Base-by-base conservation (phyloP, 2,797 vertebrate species). In the Anabacerthia variegaticeps region DNA sequence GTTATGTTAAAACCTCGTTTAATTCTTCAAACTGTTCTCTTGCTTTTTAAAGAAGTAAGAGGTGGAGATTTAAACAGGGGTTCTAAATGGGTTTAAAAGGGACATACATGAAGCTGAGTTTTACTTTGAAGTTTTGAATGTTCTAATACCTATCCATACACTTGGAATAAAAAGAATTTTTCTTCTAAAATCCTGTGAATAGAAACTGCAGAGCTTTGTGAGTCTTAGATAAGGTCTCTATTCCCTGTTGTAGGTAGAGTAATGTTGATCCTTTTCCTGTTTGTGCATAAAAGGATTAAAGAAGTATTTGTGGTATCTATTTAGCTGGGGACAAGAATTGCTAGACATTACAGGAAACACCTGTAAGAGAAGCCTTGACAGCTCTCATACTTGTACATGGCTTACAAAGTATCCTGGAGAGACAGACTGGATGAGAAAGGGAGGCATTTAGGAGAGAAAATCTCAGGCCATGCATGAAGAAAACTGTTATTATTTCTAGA, bases 311-410 rank as follows among this genome's bases (percentile, higher is more conserved):
- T 28, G 30, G 4, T 56, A 37, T 44, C 34, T 56, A 2, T 77
- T 92, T 80, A 67, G 12, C 36, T 58, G 37, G 14, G 4, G 43
- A 52, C 32, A 84, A 43, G n/a, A 39, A 54, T 79, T 39, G 37
- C 20, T 24, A 46, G 34, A 49, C 6, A 14, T 41, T 63, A 83
- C 6, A 74, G 46, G 11, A 80, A 23, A 43, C 19, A 34, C 7
- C 22, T 51, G 13, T 52, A 68, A 54, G 13, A 74, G 14, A 78
- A 41, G 32, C 21, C 13, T 80, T 83, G 46, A 71, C 37, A 86
- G 3, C 7, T 72, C 19, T 71, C 14, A 9, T 34, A 34, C 9
- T 23, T 16, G 18, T 48, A 44, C 0, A 0, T 27, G 10, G 5
- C 18, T 78, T 68, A 27, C 28, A 78, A 49, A 67, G 24, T 7